A percentile compares a stretch with the other conserved stretches of the same genome.
Conservation (phyloP, 1,140 invertebrate genomes). For the Diuraphis noxia region DNA sequence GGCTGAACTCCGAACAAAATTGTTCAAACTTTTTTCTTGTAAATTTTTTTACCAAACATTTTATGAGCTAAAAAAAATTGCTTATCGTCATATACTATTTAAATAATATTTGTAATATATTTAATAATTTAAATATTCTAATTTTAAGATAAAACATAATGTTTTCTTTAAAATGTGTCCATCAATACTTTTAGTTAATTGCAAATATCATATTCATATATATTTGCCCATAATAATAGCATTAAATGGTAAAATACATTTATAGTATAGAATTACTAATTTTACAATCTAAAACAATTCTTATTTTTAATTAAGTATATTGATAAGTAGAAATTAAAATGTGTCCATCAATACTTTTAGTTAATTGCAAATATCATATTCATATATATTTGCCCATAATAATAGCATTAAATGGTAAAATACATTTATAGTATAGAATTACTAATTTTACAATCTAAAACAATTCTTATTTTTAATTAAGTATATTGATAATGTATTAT, state of each 20-base stretch:
- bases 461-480: not conserved
- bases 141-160: not conserved
- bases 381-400: not conserved
- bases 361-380: not conserved
- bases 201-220: not conserved
- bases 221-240: not conserved
- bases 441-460: not conserved
- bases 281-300: not conserved
- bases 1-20: not conserved
- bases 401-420: not conserved
- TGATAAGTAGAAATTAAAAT: not conserved
- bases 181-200: not conserved
- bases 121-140: not conserved
- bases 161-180: no score
- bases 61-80: not conserved
- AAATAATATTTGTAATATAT: not conserved
- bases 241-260: not conserved
- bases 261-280: not conserved
- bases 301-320: not conserved
- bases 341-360: not conserved
- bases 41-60: not conserved
- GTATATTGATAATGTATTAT: not conserved
- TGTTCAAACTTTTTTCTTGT: not conserved
- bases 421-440: not conserved
- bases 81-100: not conserved